Percentiles rank a stretch among this genome's conserved stretches.
These are phyloP conservation scores for Zophobas morio DNA, from an alignment of 1,140 invertebrate genomes.

Conservation along the genomic window DNA sequence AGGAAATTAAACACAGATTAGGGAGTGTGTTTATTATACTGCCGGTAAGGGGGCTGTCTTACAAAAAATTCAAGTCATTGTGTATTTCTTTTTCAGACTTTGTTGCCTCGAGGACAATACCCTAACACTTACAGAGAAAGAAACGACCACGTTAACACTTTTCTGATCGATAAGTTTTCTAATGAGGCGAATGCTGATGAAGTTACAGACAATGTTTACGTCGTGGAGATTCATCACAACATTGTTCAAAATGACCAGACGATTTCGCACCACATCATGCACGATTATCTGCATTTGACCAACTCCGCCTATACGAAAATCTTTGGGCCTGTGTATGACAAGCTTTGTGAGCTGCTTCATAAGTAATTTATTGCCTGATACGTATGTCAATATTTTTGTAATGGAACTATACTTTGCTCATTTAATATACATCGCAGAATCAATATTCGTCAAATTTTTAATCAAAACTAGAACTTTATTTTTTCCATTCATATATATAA, in stretches of 20 bases:
- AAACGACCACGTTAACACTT: constrained; percentile 74
- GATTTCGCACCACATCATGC: constrained; percentile 79
- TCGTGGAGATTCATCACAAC: constrained; percentile 73
- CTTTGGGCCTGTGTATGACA: constrained; percentile 75
- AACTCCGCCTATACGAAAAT: constrained; percentile 76
- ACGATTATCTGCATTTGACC: constrained; percentile 82
- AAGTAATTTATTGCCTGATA: constrained; percentile 58
- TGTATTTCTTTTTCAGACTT: constrained; percentile 68
- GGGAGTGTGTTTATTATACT: constrained; percentile 74
- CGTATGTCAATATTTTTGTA: no score
- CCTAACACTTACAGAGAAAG: constrained; percentile 77
- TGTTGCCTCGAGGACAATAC: constrained; percentile 77
- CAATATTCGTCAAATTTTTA: background rate
- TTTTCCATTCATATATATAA: background rate
- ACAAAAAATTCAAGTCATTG: constrained; percentile 34
- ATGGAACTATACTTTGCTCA: no score
- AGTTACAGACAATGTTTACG: constrained; percentile 62
- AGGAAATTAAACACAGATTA: constrained; percentile 72
- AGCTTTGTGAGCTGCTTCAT: constrained; percentile 70
- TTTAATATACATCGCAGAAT: no score
- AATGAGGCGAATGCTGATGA: constrained; percentile 62
- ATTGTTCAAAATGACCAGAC: constrained; percentile 74
- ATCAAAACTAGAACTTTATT: background rate
- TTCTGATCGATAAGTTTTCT: constrained; percentile 69
- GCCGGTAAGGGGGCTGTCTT: constrained; percentile 69